These are phyloP conservation scores for Sussaba pulchella DNA, from an alignment of 2,888 invertebrate species.

Conservation along the genomic window DNA sequence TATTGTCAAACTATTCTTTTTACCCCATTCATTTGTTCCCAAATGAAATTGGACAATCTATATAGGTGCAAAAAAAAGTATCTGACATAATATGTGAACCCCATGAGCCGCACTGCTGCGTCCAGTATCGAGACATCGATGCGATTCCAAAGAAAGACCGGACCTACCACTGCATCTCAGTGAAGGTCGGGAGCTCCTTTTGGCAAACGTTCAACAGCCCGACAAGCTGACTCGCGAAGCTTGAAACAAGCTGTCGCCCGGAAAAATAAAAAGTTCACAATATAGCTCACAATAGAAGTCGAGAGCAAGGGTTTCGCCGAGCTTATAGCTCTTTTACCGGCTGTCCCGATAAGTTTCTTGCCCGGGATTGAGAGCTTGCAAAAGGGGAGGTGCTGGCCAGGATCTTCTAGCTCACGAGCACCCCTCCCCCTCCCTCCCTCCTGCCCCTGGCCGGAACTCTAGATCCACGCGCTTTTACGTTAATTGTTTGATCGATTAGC, in stretches of 20 bases:
- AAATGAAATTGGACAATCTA: too few species aligned
- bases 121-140: too few species aligned
- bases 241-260: not conserved
- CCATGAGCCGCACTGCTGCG: too few species aligned
- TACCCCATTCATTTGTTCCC: too few species aligned
- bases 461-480: slow-evolving; percentile 45
- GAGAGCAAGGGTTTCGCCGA: too few species aligned
- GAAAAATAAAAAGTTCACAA: not conserved
- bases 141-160: not conserved
- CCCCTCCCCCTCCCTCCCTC: not conserved
- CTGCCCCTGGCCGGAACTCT: not conserved
- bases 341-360: not conserved
- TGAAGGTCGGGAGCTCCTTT: not conserved
- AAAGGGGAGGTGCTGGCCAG: not conserved
- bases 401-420: not conserved
- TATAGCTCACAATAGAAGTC: not conserved
- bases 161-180: not conserved
- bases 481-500: slow-evolving; percentile 66
- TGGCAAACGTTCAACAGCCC: not conserved
- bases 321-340: not conserved
- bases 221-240: not conserved
- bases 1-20: too few species aligned
- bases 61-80: too few species aligned
- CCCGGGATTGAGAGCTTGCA: too few species aligned
- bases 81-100: too few species aligned